These are phyloP conservation scores for Psettodes erumei DNA, from an alignment of 2,113 vertebrate genomes.

Conservation along the genomic window DNA sequence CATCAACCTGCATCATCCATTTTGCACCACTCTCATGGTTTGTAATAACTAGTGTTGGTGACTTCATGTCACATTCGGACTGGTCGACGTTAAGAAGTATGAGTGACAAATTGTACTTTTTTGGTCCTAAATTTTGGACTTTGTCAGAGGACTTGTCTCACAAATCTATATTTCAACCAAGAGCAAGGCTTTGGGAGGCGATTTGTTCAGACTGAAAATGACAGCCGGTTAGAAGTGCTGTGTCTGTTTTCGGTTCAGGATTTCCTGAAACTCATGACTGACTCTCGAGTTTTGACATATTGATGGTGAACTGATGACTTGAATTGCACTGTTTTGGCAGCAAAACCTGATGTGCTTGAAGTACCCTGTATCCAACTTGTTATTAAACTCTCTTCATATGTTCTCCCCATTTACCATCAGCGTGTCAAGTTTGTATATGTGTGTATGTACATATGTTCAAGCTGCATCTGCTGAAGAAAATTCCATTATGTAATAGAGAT, in stretches of 20 bases:
- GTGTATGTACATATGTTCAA: not conserved
- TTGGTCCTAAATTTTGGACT: not conserved
- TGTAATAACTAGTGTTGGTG: too few species aligned
- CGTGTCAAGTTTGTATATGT: slow-evolving; percentile 10
- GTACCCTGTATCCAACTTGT: slow-evolving; percentile 16
- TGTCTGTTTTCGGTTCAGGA: not conserved
- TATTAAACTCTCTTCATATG: slow-evolving; percentile 15
- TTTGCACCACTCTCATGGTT: not conserved
- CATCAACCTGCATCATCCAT: too few species aligned
- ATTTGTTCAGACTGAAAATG: not conserved
- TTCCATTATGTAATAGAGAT: not conserved
- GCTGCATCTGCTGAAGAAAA: slow-evolving; percentile 4
- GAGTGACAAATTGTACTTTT: not conserved
- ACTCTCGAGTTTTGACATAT: slow-evolving; percentile 9
- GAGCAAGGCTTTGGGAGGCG: not conserved
- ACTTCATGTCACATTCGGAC: not conserved
- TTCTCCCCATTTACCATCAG: slow-evolving; percentile 2
- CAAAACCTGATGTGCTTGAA: not conserved
- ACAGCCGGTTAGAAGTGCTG: not conserved
- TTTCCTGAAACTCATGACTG: slow-evolving; percentile 2
- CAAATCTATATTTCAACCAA: not conserved
- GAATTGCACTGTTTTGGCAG: slow-evolving; percentile 4
- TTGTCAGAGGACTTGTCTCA: not conserved
- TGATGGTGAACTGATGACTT: slow-evolving; percentile 15
- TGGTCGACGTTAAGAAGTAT: not conserved